Base-by-base conservation (phyloP, 2,113 vertebrate genomes). In the Brienomyrus brachyistius region DNA sequence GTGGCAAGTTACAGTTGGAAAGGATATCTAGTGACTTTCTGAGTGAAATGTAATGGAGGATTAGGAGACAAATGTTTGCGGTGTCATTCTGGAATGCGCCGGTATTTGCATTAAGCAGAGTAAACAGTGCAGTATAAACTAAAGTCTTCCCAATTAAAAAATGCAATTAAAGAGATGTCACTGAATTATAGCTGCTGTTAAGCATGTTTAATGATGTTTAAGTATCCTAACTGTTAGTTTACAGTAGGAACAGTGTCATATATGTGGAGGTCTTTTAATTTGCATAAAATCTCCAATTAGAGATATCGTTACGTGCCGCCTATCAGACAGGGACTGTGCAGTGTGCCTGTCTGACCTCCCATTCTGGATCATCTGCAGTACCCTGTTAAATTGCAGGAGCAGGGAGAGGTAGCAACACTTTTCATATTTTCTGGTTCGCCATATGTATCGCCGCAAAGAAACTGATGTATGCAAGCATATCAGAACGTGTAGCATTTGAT, bases 181-280 rank as follows among this genome's bases (percentile, higher is more conserved):
- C 93, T 94, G 95, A 95, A 95, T 95, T 94, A 92, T 94, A 93
- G 95, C 95, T 94, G 93, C 94, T 94, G 95, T 95, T 95, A 91
- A 95, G 92, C 94, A 90, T 91, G 94, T 95, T 95, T 96, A 96
- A 94, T 95, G 92, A 88, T 91, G 91, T 94, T 95, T 94, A 95
- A 96, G 94, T 92, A 94, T 77, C 89, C 47, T 89, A 56, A 88
- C 90, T 89, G 50, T 88, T 35, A 86, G 84, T 90, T 86, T 91
- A 91, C 91, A 80, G 89, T 54, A 87, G 87, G 90, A 90, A 84
- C 47, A 56, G 19, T 82, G 86, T 59, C 77, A 88, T 86, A 88
- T 86, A 86, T 85, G 62, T 51, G 54, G 5, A 88, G 87, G 74
- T 48, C 88, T 91, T 84, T 91, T 91, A 88, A 82, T 85, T 54